phyloP scores from a whole-genome alignment of 1,140 invertebrate species.

The Cyclargus thomasi region DNA sequence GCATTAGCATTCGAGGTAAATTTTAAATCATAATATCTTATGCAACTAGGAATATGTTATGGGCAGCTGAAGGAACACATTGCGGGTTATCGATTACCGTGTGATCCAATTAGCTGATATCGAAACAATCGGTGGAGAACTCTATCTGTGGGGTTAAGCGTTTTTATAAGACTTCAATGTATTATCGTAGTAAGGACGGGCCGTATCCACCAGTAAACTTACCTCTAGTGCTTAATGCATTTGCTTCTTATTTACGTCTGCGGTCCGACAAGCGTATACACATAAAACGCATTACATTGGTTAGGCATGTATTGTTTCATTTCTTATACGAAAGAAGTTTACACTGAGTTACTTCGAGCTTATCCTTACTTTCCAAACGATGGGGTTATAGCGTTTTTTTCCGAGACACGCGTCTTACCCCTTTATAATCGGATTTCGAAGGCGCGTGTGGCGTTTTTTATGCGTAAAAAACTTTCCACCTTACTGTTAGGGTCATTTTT shows the following conservation, averaged over 20 bases:
- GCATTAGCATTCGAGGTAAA: constrained; percentile 25
- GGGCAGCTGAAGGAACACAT: constrained; percentile 66
- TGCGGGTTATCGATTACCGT: constrained; percentile 70
- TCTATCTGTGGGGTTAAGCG: constrained; percentile 62
- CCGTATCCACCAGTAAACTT: neutral
- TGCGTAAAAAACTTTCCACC: constrained; percentile 61
- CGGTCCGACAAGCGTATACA: too few species aligned
- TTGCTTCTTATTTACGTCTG: too few species aligned
- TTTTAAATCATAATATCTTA: constrained; percentile 26
- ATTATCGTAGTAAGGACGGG: neutral
- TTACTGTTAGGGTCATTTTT: constrained; percentile 66
- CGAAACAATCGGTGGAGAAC: constrained; percentile 68
- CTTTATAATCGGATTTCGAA: constrained; percentile 71
- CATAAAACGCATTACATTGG: too few species aligned
- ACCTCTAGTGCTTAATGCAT: too few species aligned
- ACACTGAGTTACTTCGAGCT: neutral
- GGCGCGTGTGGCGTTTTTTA: constrained; percentile 65
- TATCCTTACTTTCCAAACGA: neutral
- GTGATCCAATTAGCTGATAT: constrained; percentile 73
- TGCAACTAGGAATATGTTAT: constrained; percentile 31
- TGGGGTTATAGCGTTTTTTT: constrained; percentile 68
- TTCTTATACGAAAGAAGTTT: neutral
- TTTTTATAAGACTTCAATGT: neutral
- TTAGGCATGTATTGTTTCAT: too few species aligned
- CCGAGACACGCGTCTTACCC: constrained; percentile 54